Evolutionary conservation across 2,113 vertebrate genomes (phyloP).

Genomic region (Passer montanus): DNA sequence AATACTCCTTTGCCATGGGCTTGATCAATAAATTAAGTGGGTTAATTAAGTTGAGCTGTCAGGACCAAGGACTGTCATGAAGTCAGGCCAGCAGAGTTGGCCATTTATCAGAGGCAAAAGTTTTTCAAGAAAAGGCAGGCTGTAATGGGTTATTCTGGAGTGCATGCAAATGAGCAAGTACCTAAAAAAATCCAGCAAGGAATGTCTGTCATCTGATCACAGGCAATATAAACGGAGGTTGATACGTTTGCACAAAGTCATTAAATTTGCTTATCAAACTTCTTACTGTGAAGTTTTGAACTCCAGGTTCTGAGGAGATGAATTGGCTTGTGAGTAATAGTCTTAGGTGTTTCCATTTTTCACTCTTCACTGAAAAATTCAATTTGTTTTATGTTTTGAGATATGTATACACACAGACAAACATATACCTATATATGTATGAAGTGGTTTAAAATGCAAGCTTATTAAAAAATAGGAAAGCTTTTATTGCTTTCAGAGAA

Average conservation of each 20-base stretch:
- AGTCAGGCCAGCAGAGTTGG: conserved; percentile 18
- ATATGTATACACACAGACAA: not conserved
- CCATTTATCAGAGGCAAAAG: conserved; percentile 68
- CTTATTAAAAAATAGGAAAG: not conserved
- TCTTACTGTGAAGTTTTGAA: conserved; percentile 17
- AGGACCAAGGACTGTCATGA: conserved; percentile 65
- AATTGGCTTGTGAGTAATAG: conserved; percentile 3
- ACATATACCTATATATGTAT: not conserved
- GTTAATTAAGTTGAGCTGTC: conserved; percentile 77
- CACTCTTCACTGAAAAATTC: conserved; percentile 5
- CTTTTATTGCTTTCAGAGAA: not conserved
- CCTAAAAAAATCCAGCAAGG: conserved; percentile 22
- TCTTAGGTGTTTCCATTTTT: conserved; percentile 1
- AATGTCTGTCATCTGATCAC: conserved; percentile 18
- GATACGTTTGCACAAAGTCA: not conserved
- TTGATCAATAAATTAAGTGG: conserved; percentile 78
- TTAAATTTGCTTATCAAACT: conserved; percentile 24
- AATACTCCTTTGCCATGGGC: conserved; percentile 62
- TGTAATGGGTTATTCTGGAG: conserved; percentile 62
- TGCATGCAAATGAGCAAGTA: conserved; percentile 64
- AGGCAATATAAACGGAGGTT: conserved; percentile 29
- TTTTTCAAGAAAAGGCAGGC: conserved; percentile 47
- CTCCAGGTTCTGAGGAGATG: conserved; percentile 9
- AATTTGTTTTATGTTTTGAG: conserved; percentile 14
- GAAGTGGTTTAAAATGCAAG: not conserved